phyloP scores from a whole-genome alignment of 2,797 vertebrate species.

The Phrynocephalus forsythii region DNA sequence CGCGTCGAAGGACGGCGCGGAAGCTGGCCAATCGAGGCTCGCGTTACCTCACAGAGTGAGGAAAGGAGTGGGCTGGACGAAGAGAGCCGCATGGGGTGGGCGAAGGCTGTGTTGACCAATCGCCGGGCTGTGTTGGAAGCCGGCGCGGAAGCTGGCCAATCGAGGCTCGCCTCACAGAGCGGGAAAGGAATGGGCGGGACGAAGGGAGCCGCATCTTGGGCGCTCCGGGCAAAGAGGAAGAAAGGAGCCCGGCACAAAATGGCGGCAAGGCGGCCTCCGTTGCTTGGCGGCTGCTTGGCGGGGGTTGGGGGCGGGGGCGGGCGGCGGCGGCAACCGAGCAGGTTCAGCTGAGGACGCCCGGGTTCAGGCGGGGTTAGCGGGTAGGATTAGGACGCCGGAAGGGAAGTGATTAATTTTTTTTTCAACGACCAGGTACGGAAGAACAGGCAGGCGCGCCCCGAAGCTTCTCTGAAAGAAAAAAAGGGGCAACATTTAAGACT shows the following conservation, averaged over 20 bases:
- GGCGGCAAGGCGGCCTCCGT: not conserved
- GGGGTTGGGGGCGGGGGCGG: too few species aligned
- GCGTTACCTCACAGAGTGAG: not conserved
- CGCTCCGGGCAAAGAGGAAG: not conserved
- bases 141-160: not conserved
- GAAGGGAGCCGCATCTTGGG: too few species aligned
- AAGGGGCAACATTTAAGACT: too few species aligned
- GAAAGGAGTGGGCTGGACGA: not conserved
- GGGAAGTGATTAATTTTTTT: too few species aligned
- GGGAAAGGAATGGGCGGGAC: not conserved
- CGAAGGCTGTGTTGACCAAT: not conserved
- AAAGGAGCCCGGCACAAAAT: not conserved
- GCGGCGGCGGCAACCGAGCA: not conserved
- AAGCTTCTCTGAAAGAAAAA: too few species aligned
- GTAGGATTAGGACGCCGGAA: not conserved
- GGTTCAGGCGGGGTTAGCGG: not conserved
- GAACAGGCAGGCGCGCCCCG: too few species aligned
- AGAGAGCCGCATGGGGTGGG: too few species aligned
- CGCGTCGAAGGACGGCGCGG: not conserved
- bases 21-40: too few species aligned
- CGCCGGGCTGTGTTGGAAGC: not conserved
- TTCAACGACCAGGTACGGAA: too few species aligned
- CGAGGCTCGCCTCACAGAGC: not conserved
- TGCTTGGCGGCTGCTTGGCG: constrained; percentile 11
- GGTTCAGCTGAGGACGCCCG: not conserved